Evolutionary conservation across 2,888 invertebrate genomes (phyloP).

Genomic region (Pteria penguin): DNA sequence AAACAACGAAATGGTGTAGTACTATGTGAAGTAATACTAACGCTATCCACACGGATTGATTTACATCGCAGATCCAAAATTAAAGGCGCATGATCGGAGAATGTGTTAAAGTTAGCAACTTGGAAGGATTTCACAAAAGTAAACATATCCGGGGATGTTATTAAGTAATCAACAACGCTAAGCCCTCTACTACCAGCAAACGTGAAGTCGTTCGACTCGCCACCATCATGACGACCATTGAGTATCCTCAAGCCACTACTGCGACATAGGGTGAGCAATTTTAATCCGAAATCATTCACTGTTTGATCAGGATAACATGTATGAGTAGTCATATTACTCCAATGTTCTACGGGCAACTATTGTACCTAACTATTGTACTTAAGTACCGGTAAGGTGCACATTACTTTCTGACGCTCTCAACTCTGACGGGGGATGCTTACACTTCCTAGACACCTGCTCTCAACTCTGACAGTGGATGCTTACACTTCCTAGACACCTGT

Average conservation of each 20-base stretch:
- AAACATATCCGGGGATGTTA: not conserved
- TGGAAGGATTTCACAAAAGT: not conserved
- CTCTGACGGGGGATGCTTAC: too few relatives aligned
- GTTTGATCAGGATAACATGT: not conserved
- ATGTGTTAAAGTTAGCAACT: not conserved
- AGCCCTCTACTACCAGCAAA: not conserved
- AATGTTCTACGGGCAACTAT: too few relatives aligned
- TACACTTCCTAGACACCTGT: too few relatives aligned
- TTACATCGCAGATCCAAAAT: not conserved
- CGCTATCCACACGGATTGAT: not conserved
- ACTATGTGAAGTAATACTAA: not conserved
- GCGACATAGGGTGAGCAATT: not conserved
- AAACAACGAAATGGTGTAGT: not conserved
- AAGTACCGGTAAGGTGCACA: too few relatives aligned
- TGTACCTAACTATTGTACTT: too few relatives aligned
- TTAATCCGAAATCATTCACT: not conserved
- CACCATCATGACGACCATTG: not conserved
- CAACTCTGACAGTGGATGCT: too few relatives aligned
- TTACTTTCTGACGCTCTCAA: too few relatives aligned
- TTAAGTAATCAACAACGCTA: not conserved
- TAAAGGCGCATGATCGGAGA: not conserved
- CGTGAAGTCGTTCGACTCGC: not conserved
- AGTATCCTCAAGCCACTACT: not conserved
- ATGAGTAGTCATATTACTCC: too few relatives aligned
- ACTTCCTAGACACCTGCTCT: too few relatives aligned